Evolutionary conservation across 2,113 vertebrate species (phyloP).

Genomic region (Carassius auratus): DNA sequence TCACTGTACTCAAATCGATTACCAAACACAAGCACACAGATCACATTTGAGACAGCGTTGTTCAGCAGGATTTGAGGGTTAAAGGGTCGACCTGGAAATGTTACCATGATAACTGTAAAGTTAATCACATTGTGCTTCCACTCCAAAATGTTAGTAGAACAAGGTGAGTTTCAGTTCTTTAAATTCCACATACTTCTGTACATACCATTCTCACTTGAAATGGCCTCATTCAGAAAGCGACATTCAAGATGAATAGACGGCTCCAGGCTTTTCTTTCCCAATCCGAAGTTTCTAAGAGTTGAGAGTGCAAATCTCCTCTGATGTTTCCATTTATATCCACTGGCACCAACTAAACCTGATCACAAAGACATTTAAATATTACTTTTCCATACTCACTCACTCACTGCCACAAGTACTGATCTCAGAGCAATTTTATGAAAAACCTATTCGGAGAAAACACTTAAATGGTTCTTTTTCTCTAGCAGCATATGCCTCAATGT

Average conservation of each 20-base stretch:
- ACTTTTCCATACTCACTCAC: neutral
- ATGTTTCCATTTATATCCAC: conserved; percentile 69
- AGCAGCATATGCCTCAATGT: too few species aligned
- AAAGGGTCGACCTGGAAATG: conserved; percentile 75
- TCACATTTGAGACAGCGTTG: conserved; percentile 80
- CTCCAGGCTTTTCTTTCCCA: conserved; percentile 77
- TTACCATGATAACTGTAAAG: neutral
- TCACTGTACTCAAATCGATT: conserved; percentile 78
- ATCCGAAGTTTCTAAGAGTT: conserved; percentile 80
- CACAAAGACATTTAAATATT: neutral
- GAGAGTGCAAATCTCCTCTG: conserved; percentile 78
- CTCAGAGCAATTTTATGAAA: too few species aligned
- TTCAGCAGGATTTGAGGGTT: conserved; percentile 77
- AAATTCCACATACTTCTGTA: neutral
- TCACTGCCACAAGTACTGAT: too few species aligned
- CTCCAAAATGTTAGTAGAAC: neutral
- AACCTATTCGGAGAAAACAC: too few species aligned
- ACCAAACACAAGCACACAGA: conserved; percentile 81
- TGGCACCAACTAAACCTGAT: neutral
- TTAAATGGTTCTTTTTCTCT: too few species aligned
- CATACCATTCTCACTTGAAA: conserved; percentile 75
- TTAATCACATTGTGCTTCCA: neutral
- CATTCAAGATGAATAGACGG: conserved; percentile 80
- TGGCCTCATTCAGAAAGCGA: conserved; percentile 62
- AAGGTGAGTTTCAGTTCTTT: neutral